Conservation (phyloP, 2,888 invertebrate species). For the Acleris holmiana region DNA sequence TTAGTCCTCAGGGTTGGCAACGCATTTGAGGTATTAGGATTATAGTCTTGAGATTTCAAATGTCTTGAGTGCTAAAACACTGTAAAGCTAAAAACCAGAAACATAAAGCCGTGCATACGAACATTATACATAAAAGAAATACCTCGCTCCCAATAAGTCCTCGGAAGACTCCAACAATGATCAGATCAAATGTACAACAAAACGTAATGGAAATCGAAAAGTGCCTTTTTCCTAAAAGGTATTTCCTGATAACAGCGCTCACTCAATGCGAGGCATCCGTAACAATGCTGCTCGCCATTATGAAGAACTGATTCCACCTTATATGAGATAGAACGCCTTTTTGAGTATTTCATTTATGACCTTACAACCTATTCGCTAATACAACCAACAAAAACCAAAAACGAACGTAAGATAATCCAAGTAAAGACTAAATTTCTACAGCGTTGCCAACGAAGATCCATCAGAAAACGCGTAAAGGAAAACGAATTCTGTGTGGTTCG, state of each 20-base stretch:
- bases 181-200: slow-evolving; percentile 47
- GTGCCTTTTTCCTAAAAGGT: slow-evolving; percentile 65
- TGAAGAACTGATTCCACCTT: slow-evolving; percentile 69
- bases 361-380: slow-evolving; percentile 47
- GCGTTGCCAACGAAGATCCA: slow-evolving; percentile 28
- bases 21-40: too few species aligned
- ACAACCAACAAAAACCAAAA: slow-evolving; percentile 43
- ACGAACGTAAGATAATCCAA: slow-evolving; percentile 43
- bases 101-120: slow-evolving; percentile 26
- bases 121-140: slow-evolving; percentile 42
- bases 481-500: slow-evolving; percentile 38
- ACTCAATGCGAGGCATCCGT: slow-evolving; percentile 53
- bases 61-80: too few species aligned
- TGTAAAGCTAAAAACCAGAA: background rate
- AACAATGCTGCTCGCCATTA: slow-evolving; percentile 71
- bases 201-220: slow-evolving; percentile 47
- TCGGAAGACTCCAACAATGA: slow-evolving; percentile 48
- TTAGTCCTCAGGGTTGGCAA: too few species aligned
- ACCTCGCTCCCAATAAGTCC: slow-evolving; percentile 34
- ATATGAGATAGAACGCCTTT: slow-evolving; percentile 65
- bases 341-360: slow-evolving; percentile 55
- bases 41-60: too few species aligned
- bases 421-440: slow-evolving; percentile 42
- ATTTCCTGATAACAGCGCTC: slow-evolving; percentile 62
- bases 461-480: slow-evolving; percentile 35